Percentiles rank a stretch among this genome's conserved stretches.
phyloP scores from a whole-genome alignment of 2,797 vertebrate species.

The Mastacembelus armatus region DNA sequence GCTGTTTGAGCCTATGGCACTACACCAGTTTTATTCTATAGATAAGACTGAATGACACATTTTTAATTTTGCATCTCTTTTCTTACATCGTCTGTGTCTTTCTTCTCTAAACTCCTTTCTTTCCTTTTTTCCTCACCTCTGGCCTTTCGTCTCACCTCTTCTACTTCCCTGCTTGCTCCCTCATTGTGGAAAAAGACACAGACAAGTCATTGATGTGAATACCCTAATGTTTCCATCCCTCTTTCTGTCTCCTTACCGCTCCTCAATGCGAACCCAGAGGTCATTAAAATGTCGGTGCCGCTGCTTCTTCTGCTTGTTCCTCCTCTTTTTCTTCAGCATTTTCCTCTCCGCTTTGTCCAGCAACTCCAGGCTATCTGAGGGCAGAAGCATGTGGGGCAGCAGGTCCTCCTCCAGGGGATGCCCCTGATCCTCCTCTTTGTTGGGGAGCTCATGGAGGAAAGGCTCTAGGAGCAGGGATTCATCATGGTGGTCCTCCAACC shows the following conservation, averaged over 20 bases:
- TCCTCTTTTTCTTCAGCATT: conserved; percentile 85
- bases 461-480: conserved; percentile 70
- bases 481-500: conserved; percentile 62
- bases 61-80: conserved; percentile 40
- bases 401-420: conserved; percentile 72
- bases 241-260: conserved; percentile 79
- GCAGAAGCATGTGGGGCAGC: conserved; percentile 76
- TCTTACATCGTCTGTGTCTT: conserved; percentile 44
- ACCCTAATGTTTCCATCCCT: neutral
- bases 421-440: conserved; percentile 70
- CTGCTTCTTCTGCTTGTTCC: conserved; percentile 85
- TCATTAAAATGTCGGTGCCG: conserved; percentile 88
- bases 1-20: conserved; percentile 66
- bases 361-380: conserved; percentile 77
- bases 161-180: neutral
- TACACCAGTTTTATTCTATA: conserved; percentile 58
- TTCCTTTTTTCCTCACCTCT: conserved; percentile 33
- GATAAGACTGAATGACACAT: conserved; percentile 54
- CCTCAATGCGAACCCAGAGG: conserved; percentile 90
- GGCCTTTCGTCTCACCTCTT: conserved; percentile 19
- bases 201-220: neutral
- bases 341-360: conserved; percentile 83
- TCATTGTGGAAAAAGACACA: neutral
- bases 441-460: conserved; percentile 80
- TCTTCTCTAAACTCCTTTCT: conserved; percentile 16